Conservation (phyloP, 2,113 vertebrate genomes). For the Callipepla squamata region DNA sequence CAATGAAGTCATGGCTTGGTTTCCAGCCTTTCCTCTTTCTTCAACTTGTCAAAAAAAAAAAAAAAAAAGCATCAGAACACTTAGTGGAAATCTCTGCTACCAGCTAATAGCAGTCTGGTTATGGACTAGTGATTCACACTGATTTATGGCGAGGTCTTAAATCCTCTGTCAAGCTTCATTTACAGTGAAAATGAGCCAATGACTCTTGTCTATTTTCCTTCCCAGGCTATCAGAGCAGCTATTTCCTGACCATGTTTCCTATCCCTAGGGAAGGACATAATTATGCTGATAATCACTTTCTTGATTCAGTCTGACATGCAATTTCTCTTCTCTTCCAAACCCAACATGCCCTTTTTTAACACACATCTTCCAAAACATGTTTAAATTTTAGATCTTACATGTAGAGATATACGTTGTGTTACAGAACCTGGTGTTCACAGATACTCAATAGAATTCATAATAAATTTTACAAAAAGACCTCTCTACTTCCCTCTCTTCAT, state of each 20-base stretch:
- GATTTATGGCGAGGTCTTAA: slow-evolving; percentile 53
- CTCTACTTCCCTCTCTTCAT: not conserved
- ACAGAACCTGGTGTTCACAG: not conserved
- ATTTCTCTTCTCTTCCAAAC: slow-evolving; percentile 45
- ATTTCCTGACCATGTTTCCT: slow-evolving; percentile 41
- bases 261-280: slow-evolving; percentile 48
- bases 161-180: slow-evolving; percentile 72
- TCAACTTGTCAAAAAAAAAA: not conserved
- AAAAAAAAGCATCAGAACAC: not conserved
- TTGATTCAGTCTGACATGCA: slow-evolving; percentile 55
- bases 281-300: slow-evolving; percentile 60
- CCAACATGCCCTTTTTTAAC: slow-evolving; percentile 22
- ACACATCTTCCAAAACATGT: not conserved
- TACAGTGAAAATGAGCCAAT: slow-evolving; percentile 67
- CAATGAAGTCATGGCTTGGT: not conserved
- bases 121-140: slow-evolving; percentile 42
- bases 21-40: not conserved
- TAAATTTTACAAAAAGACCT: not conserved
- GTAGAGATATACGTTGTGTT: not conserved
- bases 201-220: slow-evolving; percentile 64
- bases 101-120: slow-evolving; percentile 38
- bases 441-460: not conserved
- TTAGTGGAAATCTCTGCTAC: not conserved
- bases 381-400: not conserved
- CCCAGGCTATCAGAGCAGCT: slow-evolving; percentile 32